Evolutionary conservation across 2,797 vertebrate species (phyloP).

Genomic region (Syndactyla subalaris): DNA sequence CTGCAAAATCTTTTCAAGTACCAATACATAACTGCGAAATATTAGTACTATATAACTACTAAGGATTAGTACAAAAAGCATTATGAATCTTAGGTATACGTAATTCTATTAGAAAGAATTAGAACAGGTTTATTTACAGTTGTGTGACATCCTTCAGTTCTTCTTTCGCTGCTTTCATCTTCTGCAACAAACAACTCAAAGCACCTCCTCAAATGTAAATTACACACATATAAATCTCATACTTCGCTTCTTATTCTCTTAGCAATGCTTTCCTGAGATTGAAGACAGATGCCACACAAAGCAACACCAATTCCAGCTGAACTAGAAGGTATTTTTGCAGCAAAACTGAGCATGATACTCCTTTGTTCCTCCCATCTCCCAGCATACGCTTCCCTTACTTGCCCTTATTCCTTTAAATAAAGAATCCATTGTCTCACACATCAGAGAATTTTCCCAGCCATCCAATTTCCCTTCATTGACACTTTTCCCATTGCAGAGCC

Average conservation of each 20-base stretch:
- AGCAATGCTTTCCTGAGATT: not conserved
- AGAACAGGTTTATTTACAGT: not conserved
- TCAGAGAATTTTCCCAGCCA: not conserved
- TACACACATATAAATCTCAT: not conserved
- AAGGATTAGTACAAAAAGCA: not conserved
- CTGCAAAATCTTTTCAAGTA: not conserved
- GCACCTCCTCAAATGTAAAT: not conserved
- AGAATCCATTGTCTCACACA: not conserved
- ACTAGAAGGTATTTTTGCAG: not conserved
- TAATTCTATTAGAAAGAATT: not conserved
- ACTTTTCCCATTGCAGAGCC: not conserved
- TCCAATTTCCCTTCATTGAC: not conserved
- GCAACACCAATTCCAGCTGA: not conserved
- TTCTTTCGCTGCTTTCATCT: not conserved
- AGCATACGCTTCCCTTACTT: not conserved
- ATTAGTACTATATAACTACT: not conserved
- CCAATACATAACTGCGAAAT: not conserved
- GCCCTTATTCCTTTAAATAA: slow-evolving; percentile 6
- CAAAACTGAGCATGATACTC: not conserved
- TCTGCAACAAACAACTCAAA: not conserved
- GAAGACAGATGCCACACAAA: not conserved
- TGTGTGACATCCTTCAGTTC: not conserved
- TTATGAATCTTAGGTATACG: not conserved
- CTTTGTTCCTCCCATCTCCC: not conserved
- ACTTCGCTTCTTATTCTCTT: not conserved